phyloP scores from a whole-genome alignment of 2,113 vertebrate genomes.

The Podiceps cristatus region DNA sequence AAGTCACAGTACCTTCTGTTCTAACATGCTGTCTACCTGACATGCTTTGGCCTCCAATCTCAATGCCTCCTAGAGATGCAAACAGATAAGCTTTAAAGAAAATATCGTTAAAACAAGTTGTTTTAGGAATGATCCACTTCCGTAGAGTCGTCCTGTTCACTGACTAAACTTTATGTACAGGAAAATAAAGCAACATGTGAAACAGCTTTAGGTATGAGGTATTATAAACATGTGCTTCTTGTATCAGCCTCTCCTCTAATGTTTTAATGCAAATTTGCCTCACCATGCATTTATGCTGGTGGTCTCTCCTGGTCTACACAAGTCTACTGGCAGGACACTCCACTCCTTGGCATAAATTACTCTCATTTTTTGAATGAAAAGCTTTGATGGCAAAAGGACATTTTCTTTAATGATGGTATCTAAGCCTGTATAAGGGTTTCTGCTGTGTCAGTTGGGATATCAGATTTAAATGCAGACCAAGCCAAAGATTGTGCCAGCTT shows the following conservation, averaged over 20 bases:
- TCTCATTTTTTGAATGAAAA: not conserved
- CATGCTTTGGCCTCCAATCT: not conserved
- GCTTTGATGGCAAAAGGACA: not conserved
- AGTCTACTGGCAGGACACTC: not conserved
- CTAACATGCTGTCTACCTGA: not conserved
- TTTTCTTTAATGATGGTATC: not conserved
- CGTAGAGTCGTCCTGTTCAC: not conserved
- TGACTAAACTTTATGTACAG: not conserved
- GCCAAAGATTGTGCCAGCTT: not conserved
- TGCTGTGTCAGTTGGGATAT: constrained; percentile 20
- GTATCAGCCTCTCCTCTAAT: not conserved
- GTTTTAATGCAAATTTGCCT: not conserved
- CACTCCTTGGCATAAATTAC: not conserved
- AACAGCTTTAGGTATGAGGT: not conserved
- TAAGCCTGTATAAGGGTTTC: not conserved
- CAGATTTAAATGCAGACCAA: not conserved
- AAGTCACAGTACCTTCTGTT: not conserved
- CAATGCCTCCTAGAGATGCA: not conserved
- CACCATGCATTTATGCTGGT: not conserved
- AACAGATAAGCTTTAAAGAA: not conserved
- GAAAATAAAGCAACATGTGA: not conserved
- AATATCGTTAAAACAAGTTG: not conserved
- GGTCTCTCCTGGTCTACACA: not conserved
- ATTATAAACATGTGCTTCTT: not conserved
- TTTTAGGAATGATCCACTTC: not conserved